Evolutionary conservation across 2,888 invertebrate species (phyloP).

Genomic region (Lepidocyrtoides sp.): DNA sequence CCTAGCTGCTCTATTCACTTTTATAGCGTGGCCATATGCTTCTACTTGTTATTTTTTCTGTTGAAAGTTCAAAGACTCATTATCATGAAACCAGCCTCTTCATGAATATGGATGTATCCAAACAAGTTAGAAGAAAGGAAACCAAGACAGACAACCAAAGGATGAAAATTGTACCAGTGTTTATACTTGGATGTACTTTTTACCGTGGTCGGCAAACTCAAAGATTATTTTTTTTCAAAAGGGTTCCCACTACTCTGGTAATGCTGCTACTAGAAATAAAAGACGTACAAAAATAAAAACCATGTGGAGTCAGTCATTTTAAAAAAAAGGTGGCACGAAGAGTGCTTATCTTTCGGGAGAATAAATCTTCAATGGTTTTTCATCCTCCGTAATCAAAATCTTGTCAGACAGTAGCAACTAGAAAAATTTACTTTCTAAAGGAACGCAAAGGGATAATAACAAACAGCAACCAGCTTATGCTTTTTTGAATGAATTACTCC

Average conservation of each 20-base stretch:
- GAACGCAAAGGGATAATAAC: too few relatives aligned
- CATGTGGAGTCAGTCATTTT: not conserved
- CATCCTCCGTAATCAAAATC: too few relatives aligned
- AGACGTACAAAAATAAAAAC: not conserved
- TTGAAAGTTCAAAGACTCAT: constrained; percentile 55
- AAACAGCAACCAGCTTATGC: too few relatives aligned
- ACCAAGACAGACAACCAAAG: not conserved
- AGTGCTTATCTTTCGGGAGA: too few relatives aligned
- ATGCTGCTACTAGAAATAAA: not conserved
- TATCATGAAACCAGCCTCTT: constrained; percentile 48
- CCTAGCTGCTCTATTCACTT: constrained; percentile 6
- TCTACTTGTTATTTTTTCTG: constrained; percentile 27
- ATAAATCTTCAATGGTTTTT: too few relatives aligned
- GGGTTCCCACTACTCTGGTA: not conserved
- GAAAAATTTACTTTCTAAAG: too few relatives aligned
- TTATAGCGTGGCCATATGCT: constrained; percentile 19
- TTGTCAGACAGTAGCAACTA: too few relatives aligned
- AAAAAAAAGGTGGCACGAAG: not conserved
- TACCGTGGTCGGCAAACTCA: not conserved
- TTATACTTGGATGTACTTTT: too few relatives aligned
- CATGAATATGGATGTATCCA: constrained; percentile 60
- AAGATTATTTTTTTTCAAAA: not conserved
- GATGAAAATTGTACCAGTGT: not conserved
- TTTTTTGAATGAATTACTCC: too few relatives aligned
- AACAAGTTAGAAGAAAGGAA: not conserved